These are phyloP conservation scores for Ferrisia virgata DNA, from an alignment of 2,888 invertebrate species.

Conservation along the genomic window DNA sequence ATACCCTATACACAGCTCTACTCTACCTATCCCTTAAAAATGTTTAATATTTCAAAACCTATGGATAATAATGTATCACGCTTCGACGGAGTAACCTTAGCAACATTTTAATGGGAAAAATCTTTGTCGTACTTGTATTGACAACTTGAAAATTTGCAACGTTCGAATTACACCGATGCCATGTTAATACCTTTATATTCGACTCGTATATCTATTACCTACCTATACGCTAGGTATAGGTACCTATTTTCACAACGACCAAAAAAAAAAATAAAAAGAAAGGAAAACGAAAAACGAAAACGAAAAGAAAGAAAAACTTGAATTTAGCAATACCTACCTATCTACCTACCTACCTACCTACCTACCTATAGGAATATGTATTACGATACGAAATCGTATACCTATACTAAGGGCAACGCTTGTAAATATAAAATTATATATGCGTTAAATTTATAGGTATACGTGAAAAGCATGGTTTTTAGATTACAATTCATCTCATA, in stretches of 20 bases:
- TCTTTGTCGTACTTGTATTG: not conserved
- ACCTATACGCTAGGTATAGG: too few relatives aligned
- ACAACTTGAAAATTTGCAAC: not conserved
- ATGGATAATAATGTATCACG: conserved; percentile 19
- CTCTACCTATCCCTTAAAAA: not conserved
- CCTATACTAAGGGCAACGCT: too few relatives aligned
- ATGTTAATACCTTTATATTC: too few relatives aligned
- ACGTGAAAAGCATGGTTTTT: not conserved
- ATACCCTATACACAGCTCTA: not conserved
- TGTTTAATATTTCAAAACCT: not conserved
- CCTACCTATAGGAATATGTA: not conserved
- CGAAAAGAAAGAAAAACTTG: too few relatives aligned
- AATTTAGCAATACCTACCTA: too few relatives aligned
- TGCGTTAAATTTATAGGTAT: not conserved
- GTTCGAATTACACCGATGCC: too few relatives aligned
- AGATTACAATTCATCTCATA: not conserved
- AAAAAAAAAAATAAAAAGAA: too few relatives aligned
- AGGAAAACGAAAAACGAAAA: too few relatives aligned
- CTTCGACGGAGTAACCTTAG: not conserved
- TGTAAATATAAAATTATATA: not conserved
- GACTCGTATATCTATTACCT: too few relatives aligned
- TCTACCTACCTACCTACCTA: too few relatives aligned
- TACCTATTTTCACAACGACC: too few relatives aligned
- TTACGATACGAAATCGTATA: not conserved
- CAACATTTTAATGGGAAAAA: not conserved